Evolutionary conservation across 2,888 invertebrate genomes (phyloP), one percentile per base, ranked within the genome.

Genomic region (Diaprepes abbreviatus): DNA sequence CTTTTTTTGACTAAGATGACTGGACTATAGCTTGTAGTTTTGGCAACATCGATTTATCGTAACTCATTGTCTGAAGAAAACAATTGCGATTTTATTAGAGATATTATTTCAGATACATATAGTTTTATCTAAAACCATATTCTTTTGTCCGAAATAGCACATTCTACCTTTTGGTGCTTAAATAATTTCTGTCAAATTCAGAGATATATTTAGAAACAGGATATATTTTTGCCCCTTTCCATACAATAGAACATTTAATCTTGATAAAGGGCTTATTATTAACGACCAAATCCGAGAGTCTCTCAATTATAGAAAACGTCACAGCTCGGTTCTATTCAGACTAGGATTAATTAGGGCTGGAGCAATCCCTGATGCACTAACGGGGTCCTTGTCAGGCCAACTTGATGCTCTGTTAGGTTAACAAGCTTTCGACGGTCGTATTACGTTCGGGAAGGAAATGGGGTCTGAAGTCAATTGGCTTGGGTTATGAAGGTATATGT

Each of bases 241-340:
- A 35, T 33, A 36, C 14, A 21, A 55, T 38, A 38, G 38, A 55
- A 14, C 55, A 24, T 36, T 55, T 55, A 36, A 55, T 58, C 43
- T 10, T 58, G 36, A 62, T 38, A 62, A 62, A 50, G 38, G 50
- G 12, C 36, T 62, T 50, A 50, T 62, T 62, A 62, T 62, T 62
- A 48, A 50, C 35, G 21, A 62, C 38, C 28, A 21, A 38, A 62
- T 38, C 35, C 38, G 50, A 48, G 48, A 35, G 50, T 35, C 38
- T 28, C 62, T 52, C 31, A 62, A 62, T 62, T 52, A 52, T 38
- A 36, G 62, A 62, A 62, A 52, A 62, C 38, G 62, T 62, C 62
- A 62, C 62, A 38, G 52, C 62, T 62, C 50, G 43, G 24, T 28
- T 31, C 48, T 62, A 28, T 38, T 50, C 36, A 38, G 52, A 52